Base-by-base conservation (phyloP, 2,888 invertebrate genomes). In the Helicoverpa assulta region DNA sequence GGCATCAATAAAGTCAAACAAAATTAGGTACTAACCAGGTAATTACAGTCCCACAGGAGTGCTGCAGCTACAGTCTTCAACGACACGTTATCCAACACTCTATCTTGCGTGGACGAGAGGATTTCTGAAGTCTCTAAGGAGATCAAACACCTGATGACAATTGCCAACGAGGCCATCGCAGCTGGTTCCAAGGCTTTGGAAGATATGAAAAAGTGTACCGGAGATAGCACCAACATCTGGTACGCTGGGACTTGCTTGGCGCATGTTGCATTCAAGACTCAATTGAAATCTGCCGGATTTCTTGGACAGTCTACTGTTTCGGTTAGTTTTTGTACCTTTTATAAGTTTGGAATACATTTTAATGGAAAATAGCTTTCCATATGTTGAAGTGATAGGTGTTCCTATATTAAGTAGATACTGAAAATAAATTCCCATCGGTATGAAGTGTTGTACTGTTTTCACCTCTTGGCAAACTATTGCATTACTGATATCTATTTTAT, bases 181-280 rank as follows among this genome's bases (percentile, higher is more conserved):
- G 89, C 86, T 62, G 87, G 90, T 0, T 85, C 85, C 40, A 71
- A 64, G 1, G 89, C 91, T 54, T 19, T 92, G n/a, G 87, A 82
- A 0, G 87, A 91, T 14, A 90, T 95, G 90, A 90, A 84, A 60
- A 85, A 86, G 52, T 95, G 95, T 63, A 88, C 90, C 0, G 84
- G 85, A 10, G 80, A 84, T 1, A 85, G 85, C 43, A 71, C 75
- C 2, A 89, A 87, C 65, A 70, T 94, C 6, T 70, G 92, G 4
- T 80, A 82, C 2, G 81, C 88, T 5, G 93, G 93, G 1, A 72
- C 90, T 8, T 95, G 95, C 58, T 84, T 95, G 26, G 92, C 90
- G 51, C 59, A 80, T 6, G 81, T 94, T 2, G 91, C 91, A 40
- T 29, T 94, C 40, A 88, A 87, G 40, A 88, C 91, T n/a, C 91